phyloP scores from a whole-genome alignment of 2,888 invertebrate species.

The Stomorhina lunata region DNA sequence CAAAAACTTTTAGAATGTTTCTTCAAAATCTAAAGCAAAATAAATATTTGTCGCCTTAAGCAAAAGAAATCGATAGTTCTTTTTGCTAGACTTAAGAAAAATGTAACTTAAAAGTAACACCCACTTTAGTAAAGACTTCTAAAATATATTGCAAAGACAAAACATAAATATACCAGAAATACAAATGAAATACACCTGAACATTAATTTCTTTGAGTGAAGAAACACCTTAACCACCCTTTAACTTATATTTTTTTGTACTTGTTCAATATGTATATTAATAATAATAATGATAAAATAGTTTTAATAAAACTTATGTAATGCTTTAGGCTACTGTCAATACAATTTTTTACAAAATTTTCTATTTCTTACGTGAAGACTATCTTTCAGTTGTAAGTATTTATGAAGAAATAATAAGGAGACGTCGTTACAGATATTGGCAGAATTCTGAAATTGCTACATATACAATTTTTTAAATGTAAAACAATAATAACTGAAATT shows the following conservation, averaged over 20 bases:
- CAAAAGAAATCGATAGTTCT: constrained; percentile 47
- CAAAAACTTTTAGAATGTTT: constrained; percentile 16
- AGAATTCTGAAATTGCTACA: too few relatives aligned
- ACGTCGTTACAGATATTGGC: too few relatives aligned
- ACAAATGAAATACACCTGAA: constrained; percentile 29
- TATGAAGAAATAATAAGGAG: neutral
- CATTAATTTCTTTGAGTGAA: constrained; percentile 34
- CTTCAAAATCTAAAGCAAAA: constrained; percentile 42
- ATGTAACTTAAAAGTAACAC: constrained; percentile 30
- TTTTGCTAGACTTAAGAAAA: constrained; percentile 3
- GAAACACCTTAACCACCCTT: constrained; percentile 62
- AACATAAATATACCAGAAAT: neutral
- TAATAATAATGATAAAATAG: constrained; percentile 69
- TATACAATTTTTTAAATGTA: too few relatives aligned
- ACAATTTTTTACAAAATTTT: constrained; percentile 50
- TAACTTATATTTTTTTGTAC: constrained; percentile 10
- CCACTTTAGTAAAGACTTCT: constrained; percentile 53
- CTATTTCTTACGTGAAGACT: neutral
- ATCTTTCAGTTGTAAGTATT: too few relatives aligned
- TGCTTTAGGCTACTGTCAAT: constrained; percentile 67
- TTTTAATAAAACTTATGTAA: constrained; percentile 59
- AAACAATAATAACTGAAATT: too few relatives aligned
- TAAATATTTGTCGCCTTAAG: constrained; percentile 62
- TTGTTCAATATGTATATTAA: constrained; percentile 58
- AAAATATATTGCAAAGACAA: neutral